phyloP scores from a whole-genome alignment of 1,140 invertebrate species.

The Periplaneta americana region DNA sequence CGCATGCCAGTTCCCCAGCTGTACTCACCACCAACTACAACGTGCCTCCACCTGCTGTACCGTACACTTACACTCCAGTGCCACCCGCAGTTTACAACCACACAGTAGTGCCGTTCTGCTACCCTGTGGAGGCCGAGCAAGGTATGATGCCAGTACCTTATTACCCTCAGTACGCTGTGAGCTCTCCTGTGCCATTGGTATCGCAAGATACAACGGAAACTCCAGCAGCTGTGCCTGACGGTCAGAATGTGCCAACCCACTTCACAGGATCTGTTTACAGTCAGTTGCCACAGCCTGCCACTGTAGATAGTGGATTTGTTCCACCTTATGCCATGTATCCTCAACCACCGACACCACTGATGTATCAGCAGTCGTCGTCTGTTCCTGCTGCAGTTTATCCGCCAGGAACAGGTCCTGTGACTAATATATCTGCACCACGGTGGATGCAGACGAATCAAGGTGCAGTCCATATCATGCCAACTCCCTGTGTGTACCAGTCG shows the following conservation, averaged over 20 bases:
- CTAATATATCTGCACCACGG: not conserved
- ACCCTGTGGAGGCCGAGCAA: not conserved
- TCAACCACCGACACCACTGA: not conserved
- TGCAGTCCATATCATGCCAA: not conserved
- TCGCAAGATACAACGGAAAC: not conserved
- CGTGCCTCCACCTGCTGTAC: not conserved
- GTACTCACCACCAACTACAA: not conserved
- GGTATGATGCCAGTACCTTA: not conserved
- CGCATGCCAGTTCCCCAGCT: not conserved
- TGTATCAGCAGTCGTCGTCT: not conserved
- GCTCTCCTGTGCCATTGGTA: not conserved
- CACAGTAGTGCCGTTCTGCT: not conserved
- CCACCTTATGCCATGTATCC: not conserved
- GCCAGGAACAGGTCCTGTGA: not conserved
- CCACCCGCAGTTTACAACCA: not conserved
- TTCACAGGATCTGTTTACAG: not conserved
- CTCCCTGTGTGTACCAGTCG: not conserved
- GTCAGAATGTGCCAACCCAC: not conserved
- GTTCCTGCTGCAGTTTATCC: not conserved
- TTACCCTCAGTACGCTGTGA: not conserved
- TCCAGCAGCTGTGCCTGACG: not conserved
- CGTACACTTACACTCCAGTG: not conserved
- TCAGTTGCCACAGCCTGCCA: not conserved
- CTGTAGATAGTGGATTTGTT: not conserved
- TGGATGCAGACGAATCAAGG: not conserved